Conservation (phyloP, 2,113 vertebrate species). For the Microtus richardsoni region DNA sequence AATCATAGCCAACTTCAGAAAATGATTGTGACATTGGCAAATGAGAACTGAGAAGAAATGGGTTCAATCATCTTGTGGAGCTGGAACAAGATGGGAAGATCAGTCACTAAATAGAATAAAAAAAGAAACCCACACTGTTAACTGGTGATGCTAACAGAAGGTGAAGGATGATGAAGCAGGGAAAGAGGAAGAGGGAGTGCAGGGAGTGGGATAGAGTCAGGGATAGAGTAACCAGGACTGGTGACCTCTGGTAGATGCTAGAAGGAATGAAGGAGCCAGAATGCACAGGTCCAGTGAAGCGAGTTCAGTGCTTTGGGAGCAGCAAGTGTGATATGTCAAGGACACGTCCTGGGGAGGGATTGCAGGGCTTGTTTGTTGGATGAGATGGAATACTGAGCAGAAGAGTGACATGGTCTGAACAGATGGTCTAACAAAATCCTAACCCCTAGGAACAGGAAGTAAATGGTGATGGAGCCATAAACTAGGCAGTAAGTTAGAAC, state of each 20-base stretch:
- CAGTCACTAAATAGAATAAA: too few species aligned
- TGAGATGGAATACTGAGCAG: background rate
- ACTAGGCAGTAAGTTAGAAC: background rate
- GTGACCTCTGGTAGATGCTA: background rate
- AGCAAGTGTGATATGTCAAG: too few species aligned
- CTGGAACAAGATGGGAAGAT: background rate
- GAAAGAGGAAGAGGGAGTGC: background rate
- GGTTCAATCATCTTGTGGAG: background rate
- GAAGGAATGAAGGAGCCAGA: background rate
- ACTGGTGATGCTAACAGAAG: too few species aligned
- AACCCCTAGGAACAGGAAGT: background rate
- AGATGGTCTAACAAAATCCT: background rate
- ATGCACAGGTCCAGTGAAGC: too few species aligned
- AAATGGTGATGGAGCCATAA: background rate
- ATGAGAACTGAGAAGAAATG: background rate
- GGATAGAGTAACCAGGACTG: too few species aligned
- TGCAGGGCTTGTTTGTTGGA: too few species aligned
- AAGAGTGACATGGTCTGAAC: background rate
- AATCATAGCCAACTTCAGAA: background rate
- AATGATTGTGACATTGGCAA: background rate
- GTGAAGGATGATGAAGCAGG: too few species aligned
- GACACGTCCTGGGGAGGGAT: too few species aligned
- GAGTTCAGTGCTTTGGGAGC: too few species aligned
- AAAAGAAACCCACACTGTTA: background rate
- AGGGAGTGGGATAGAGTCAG: accelerated